These are phyloP conservation scores for Ochropleura plecta DNA, from an alignment of 2,888 invertebrate genomes.

Conservation along the genomic window DNA sequence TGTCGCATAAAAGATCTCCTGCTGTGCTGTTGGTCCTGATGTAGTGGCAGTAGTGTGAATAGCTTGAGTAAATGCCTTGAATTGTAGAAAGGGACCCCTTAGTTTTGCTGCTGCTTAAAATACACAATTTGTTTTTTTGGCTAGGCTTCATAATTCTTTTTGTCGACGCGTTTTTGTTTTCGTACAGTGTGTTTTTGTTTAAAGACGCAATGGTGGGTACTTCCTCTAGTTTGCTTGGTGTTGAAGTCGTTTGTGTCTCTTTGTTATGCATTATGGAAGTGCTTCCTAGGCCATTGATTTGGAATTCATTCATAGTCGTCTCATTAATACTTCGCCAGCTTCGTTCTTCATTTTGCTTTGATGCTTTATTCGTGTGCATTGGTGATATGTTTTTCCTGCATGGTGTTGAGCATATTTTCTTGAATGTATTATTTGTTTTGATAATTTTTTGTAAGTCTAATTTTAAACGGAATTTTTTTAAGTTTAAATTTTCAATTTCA, in stretches of 20 bases:
- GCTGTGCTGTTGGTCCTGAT: neutral
- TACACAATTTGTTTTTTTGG: no score
- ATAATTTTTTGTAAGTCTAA: slow-evolving; percentile 10
- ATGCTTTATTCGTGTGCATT: neutral
- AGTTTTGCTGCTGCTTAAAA: no score
- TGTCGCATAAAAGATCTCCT: no score
- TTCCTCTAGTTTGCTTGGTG: no score
- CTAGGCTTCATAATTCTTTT: no score
- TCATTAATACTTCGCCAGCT: neutral
- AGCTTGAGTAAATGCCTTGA: neutral
- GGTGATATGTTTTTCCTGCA: neutral
- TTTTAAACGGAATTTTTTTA: slow-evolving; percentile 5
- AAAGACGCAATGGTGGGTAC: no score
- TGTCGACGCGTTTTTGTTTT: no score
- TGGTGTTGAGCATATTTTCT: slow-evolving; percentile 20
- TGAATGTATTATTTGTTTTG: neutral
- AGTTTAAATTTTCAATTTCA: slow-evolving; percentile 9
- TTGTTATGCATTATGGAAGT: no score
- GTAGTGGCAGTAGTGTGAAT: slow-evolving; percentile 12
- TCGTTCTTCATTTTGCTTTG: slow-evolving; percentile 1
- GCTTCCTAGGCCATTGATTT: neutral
- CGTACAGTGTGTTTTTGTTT: no score
- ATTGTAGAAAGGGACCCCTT: neutral
- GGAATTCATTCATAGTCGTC: neutral
- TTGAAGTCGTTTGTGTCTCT: no score